Evolutionary conservation across 1,140 invertebrate species (phyloP), one percentile per base, ranked within the genome.

Genomic region (Pseudobourletiella spinata): DNA sequence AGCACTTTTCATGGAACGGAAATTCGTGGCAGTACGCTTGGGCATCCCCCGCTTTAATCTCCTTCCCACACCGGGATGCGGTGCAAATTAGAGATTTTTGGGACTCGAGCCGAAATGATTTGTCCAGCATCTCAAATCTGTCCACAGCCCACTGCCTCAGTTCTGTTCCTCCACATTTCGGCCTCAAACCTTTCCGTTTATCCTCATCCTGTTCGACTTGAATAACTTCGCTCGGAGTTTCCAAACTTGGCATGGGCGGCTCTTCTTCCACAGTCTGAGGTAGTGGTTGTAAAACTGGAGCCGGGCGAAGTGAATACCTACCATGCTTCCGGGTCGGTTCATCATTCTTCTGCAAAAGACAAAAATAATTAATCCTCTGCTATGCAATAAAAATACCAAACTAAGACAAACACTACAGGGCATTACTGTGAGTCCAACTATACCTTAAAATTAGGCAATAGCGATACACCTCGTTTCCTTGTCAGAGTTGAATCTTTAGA

Each of bases 1-100:
- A 66, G 24, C 64, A 66, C 11, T 26, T 43, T 48, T 39, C 26
- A 30, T 66, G 64, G 42, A 59, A 63, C 0, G 64, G 64, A 8
- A 56, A 66, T 8, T 59, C 64, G 26, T 66, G 64, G 42, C 64
- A 66, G 20, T 39, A 50, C 2, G 26, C 32, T 0, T 11, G 24
- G 24, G 28, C 15, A 25, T 46, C 54, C 4, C 14, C 44, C 11
- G 48, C 44, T 15, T 32, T 2, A 8, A 65, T 42, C 20, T 24
- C 18, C 4, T 30, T 14, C 11, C 39, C 22, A 52, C 59, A 61
- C 18, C 57, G 32, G 8, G 22, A 28, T 1, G 1, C 6, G 1
- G 48, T 25, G 32, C 56, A 61, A n/a, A 39, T 1, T 1, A 48
- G 0, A 46, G 3, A 20, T 2, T 26, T 26, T 6, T 42, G 16